Base-by-base conservation (phyloP, 2,797 vertebrate genomes). In the Oreochromis grahami region DNA sequence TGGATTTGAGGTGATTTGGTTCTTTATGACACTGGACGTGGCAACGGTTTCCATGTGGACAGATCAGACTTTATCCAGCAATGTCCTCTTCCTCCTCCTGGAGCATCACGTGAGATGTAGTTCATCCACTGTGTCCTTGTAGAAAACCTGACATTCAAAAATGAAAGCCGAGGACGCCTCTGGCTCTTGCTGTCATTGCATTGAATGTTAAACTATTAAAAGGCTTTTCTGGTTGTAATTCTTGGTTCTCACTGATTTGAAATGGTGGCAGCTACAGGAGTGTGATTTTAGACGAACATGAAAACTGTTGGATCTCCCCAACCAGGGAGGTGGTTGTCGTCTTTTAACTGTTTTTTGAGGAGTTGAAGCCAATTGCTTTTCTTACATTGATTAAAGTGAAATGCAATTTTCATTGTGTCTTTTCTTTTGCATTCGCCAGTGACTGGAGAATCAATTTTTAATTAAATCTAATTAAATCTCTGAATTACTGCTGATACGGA, bases 1-100 rank as follows among this genome's bases (percentile, higher is more conserved):
- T 87, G 87, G 63, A 91, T 92, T 89, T 83, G 85, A 87, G 56
- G 81, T 88, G 84, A 65, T 87, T 92, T 89, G 86, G 78, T 87
- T 85, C 80, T 91, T 94, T 92, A 90, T 92, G 88, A 94, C 92
- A 91, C 91, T 88, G 76, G 90, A 65, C 83, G 24, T 90, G 65
- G 89, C 88, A 91, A 92, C 91, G 53, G 94, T 95, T 95, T 90
- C 94, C 84, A 94, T 93, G 93, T 77, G 78, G 89, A 91, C 84
- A 0, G 51, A 85, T 84, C 1, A 1, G 41, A 48, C 4, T 48
- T 19, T 7, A 19, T 45, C 41, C 65, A 82, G 63, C 87, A 78
- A 86, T 78, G 29, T 48, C 9, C 6, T 48, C 43, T 48, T 45
- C 15, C 43, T 48, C 5, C 43, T 29, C 43, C 15, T 19, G 68